Percentiles rank a stretch among this genome's conserved stretches.
Conservation (phyloP, 2,797 vertebrate genomes). For the Microctenopoma steveboyesi region DNA sequence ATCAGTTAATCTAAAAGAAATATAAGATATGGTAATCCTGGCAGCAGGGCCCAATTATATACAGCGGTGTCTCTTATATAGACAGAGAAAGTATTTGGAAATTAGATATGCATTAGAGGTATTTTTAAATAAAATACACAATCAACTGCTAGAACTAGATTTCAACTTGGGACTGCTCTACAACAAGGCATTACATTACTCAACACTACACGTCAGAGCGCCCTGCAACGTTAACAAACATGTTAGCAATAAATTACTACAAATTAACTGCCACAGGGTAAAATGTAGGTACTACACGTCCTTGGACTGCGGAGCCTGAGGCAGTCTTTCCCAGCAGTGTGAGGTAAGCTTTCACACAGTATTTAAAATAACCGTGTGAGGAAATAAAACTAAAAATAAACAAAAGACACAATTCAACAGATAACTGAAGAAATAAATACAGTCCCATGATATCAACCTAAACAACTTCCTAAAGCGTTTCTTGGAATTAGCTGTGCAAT, state of each 20-base stretch:
- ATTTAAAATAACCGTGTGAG: neutral
- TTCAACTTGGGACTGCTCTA: neutral
- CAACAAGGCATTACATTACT: too few species aligned
- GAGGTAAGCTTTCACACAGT: neutral
- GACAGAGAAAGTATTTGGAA: neutral
- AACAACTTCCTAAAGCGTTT: neutral
- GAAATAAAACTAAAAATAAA: neutral
- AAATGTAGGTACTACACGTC: too few species aligned
- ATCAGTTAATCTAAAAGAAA: too few species aligned
- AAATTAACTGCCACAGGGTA: neutral
- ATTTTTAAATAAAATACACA: neutral
- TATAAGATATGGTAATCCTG: too few species aligned
- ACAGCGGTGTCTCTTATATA: neutral
- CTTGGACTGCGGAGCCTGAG: neutral
- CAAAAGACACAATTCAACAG: neutral
- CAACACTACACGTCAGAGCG: neutral
- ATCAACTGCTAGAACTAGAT: neutral
- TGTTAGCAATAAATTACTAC: neutral
- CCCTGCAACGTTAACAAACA: neutral
- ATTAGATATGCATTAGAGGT: neutral
- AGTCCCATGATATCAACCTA: neutral
- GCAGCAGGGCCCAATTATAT: too few species aligned
- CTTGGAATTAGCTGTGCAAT: neutral
- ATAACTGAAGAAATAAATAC: neutral
- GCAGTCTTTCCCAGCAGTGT: neutral